phyloP scores from a whole-genome alignment of 2,113 vertebrate genomes.

The Abramis brama region DNA sequence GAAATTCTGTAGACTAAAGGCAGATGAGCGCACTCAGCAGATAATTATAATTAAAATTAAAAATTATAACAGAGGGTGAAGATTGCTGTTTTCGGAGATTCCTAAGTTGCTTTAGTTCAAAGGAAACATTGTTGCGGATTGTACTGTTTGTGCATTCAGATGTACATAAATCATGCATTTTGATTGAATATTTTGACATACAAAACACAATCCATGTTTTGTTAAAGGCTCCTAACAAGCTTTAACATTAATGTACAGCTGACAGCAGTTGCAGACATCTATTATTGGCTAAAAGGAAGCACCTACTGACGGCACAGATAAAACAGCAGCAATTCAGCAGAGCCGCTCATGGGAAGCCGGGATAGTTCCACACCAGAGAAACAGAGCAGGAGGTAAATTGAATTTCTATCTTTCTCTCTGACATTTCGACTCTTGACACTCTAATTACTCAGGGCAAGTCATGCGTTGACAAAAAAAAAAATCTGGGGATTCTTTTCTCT shows the following conservation, averaged over 20 bases:
- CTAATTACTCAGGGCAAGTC: slow-evolving; percentile 51
- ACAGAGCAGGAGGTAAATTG: slow-evolving; percentile 43
- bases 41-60: not conserved
- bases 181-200: slow-evolving; percentile 19
- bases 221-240: slow-evolving; percentile 17
- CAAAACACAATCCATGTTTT: not conserved
- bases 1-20: not conserved
- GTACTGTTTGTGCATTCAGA: not conserved
- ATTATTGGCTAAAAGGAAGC: slow-evolving; percentile 40
- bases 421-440: slow-evolving; percentile 55
- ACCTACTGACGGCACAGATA: slow-evolving; percentile 31
- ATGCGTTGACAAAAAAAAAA: slow-evolving; percentile 41
- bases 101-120: not conserved
- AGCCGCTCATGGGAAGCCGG: slow-evolving; percentile 13
- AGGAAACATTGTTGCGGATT: not conserved
- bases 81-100: slow-evolving; percentile 7
- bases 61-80: not conserved
- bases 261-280: slow-evolving; percentile 26
- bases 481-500: slow-evolving; percentile 37
- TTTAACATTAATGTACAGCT: slow-evolving; percentile 28
- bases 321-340: slow-evolving; percentile 32
- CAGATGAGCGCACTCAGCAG: not conserved
- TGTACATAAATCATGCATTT: not conserved
- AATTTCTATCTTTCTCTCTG: slow-evolving; percentile 51
- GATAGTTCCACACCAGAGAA: slow-evolving; percentile 44